Base-by-base conservation (phyloP, 2,797 vertebrate species). In the Cetoscarus ocellatus region DNA sequence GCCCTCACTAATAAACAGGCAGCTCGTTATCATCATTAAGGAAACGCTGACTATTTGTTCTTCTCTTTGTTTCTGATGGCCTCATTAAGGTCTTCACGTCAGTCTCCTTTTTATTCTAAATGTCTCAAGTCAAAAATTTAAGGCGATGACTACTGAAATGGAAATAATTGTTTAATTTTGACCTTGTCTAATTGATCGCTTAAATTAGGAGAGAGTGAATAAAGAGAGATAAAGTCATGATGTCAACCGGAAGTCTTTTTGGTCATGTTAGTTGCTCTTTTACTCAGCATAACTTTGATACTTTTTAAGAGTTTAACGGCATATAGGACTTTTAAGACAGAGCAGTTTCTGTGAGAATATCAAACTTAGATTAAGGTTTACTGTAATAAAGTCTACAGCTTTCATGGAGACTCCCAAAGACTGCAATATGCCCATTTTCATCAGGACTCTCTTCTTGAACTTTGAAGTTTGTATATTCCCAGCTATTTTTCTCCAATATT, bases 41-140 rank as follows among this genome's bases (percentile, higher is more conserved):
- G 44, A 55, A 68, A 80, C n/a, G 67, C 42, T 91, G 90, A 92
- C 90, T 87, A 87, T 88, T 86, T 88, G 92, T 83, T 75, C 58
- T 64, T 69, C 44, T 61, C 61, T 44, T 82, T 84, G 73, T 88
- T 75, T 73, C 18, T 64, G 13, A 7, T 0, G 27, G 17, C 58
- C 83, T 91, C 79, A 85, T 91, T 91, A 88, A 88, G 72, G 71
- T 70, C 63, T 76, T 83, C 71, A 88, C 55, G 64, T 91, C 86
- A 84, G 50, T n/a, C 67, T 77, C 71, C 15, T 79, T 61, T 34
- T 70, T 44, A 13, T 3, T 47, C 27, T 44, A 38, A 67, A 59
- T 18, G 55, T 72, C 63, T 80, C 53, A 12, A 19, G 1, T 60
- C 60, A 1, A 0, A 48, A 70, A 67, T 67, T 10, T 55, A 62